These are phyloP conservation scores for Dallia pectoralis DNA, from an alignment of 2,797 vertebrate genomes.

Conservation along the genomic window DNA sequence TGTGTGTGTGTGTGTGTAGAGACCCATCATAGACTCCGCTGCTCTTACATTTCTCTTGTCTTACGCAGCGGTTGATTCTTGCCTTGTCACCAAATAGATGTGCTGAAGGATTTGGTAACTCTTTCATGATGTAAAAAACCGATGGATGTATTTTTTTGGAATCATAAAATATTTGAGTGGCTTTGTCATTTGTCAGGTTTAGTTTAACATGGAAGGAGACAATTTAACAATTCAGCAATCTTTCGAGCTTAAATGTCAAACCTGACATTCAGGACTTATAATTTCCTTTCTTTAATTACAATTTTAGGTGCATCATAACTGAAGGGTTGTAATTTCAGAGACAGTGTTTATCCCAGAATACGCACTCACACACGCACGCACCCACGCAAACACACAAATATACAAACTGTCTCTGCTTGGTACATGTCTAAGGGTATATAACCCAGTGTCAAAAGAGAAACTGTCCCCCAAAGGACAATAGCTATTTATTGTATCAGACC, in stretches of 20 bases:
- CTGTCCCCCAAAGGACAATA: constrained; percentile 40
- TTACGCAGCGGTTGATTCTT: constrained; percentile 41
- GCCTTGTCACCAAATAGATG: constrained; percentile 48
- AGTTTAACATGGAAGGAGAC: background rate
- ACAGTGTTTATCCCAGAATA: constrained; percentile 62
- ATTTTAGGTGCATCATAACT: background rate
- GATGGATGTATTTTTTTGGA: background rate
- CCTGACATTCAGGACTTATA: background rate
- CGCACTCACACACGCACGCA: constrained; percentile 21
- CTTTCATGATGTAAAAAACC: background rate
- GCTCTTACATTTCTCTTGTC: constrained; percentile 31
- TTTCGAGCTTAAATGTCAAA: background rate
- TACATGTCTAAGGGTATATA: constrained; percentile 43
- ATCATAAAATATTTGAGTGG: background rate
- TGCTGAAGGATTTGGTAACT: constrained; percentile 25
- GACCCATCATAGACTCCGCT: constrained; percentile 1
- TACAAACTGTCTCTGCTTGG: constrained; percentile 2
- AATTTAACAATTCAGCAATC: background rate
- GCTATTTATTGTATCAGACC: constrained; percentile 35
- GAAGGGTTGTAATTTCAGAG: background rate
- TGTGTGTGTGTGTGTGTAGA: background rate
- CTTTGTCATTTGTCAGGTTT: background rate
- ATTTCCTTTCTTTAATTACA: background rate
- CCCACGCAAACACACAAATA: constrained; percentile 10
- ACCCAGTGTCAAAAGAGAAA: constrained; percentile 40